phyloP scores from a whole-genome alignment of 1,140 invertebrate species.

The Periplaneta americana region DNA sequence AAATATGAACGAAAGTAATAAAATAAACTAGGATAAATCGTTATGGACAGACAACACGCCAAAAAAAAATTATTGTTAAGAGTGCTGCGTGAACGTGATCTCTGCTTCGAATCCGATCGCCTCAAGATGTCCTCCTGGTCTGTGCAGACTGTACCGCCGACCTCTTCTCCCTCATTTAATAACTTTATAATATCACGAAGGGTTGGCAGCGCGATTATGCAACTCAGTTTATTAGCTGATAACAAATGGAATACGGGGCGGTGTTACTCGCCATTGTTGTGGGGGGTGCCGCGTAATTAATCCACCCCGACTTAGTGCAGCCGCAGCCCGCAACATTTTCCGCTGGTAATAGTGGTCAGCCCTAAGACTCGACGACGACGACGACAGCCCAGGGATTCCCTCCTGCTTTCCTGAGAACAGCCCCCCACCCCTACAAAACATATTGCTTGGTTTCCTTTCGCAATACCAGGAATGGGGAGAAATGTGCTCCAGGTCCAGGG shows the following conservation, averaged over 20 bases:
- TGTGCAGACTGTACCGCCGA: too few relatives aligned
- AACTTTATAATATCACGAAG: neutral
- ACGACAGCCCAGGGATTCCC: neutral
- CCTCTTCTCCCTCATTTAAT: neutral
- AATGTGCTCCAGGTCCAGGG: neutral
- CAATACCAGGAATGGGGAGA: neutral
- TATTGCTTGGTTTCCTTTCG: neutral
- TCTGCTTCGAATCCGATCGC: too few relatives aligned
- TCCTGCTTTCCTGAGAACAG: neutral
- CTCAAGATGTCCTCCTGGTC: too few relatives aligned
- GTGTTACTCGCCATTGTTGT: neutral
- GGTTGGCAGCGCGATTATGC: neutral
- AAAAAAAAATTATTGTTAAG: too few relatives aligned
- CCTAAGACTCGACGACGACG: neutral
- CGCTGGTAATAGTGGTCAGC: slow-evolving; percentile 8
- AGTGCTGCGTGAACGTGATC: too few relatives aligned
- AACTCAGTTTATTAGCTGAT: slow-evolving; percentile 5
- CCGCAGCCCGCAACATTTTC: neutral
- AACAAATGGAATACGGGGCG: neutral
- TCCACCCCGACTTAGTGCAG: neutral
- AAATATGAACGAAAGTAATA: too few relatives aligned
- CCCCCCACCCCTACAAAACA: neutral
- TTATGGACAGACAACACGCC: too few relatives aligned
- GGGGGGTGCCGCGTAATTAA: neutral
- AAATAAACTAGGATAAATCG: too few relatives aligned